Base-by-base conservation (phyloP, 2,888 invertebrate species). In the Globia sparganii region DNA sequence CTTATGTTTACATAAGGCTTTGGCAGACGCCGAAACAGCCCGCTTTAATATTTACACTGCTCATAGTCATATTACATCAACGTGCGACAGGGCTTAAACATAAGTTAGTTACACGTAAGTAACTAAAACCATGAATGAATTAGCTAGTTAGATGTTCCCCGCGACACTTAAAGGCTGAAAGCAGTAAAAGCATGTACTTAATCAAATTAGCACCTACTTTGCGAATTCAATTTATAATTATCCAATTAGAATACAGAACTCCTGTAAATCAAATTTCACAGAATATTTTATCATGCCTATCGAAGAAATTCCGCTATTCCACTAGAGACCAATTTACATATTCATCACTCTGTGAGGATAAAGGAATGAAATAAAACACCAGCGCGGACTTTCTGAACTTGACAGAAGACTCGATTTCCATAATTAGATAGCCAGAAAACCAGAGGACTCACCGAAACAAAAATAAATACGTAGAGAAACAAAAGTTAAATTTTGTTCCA, bases 241-340 rank as follows among this genome's bases (percentile, higher is more conserved):
- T 71, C 64, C 62, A 81, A 80, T 85, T 84, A 83, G 78, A 84
- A 83, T 77, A 69, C 70, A 68, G 75, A 88, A 86, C 80, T 86
- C 74, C 49, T 75, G 75, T 72, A 75, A 89, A 88, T 90, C 83
- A 84, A 87, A 78, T 88, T 86, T 81, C 74, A 70, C 77, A 76
- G 80, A 77, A 87, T 82, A 86, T 86, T 85, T 86, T 81, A 83
- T 80, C 80, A 81, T 85, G 81, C 68, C 66, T 80, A 80, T 79
- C 69, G 73, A 75, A 75, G 59, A 89, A 84, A 86, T 87, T 75
- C 85, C 83, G 84, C 72, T 83, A 87, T 89, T 87, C 86, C 84
- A 73, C 84, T 72, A 76, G 81, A 86, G 81, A 78, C 86, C 81
- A 83, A 90, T 92, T 91, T 90, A 86, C 91, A 92, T 92, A 91